Evolutionary conservation across 2,797 vertebrate genomes (phyloP), one percentile per base, ranked within the genome.

Genomic region (Monodelphis domestica): DNA sequence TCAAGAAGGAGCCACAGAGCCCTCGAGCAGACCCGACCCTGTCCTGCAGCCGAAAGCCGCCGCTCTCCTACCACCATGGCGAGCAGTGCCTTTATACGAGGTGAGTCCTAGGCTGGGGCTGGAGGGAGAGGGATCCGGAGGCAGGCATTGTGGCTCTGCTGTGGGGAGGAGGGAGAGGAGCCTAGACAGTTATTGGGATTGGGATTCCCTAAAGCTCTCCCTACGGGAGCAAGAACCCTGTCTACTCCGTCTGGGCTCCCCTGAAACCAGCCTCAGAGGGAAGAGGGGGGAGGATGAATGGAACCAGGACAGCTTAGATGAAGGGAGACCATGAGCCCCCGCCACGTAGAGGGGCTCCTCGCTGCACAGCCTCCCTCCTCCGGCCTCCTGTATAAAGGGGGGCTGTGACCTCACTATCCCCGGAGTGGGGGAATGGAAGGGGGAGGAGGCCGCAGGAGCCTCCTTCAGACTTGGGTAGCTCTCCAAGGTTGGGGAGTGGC

Each of bases 11-110:
- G 96, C 99, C 99, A 0, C 99, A 98, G 97, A 99, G 99, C 97
- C 99, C 99, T n/a, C 98, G 98, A 94, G 99, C 98, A 0, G 99
- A 99, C 96, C 98, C 99, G 95, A 98, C 98, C 88, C 98, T 99
- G 98, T 99, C 99, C 98, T 99, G 99, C 98, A 99, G 98, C 98
- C 99, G 99, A 53, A 99, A 99, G 98, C 99, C 98, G 92, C 98
- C 95, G 29, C 98, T 99, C 98, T 99, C 98, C 98, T 99, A 98
- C 97, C 99, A 95, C 95, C 98, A 98, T 90, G 99, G 99, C 97
- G 98, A 99, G 98, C 99, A 99, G 99, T 99, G 99, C 99, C 99
- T 99, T 99, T 99, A 99, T 45, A 98, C 99, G 99, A 99, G 99
- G 99, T 99, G 97, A 98, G 38, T 52, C 38, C 87, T 89, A 29